Evolutionary conservation across 2,888 invertebrate species (phyloP).

Genomic region (Plagiodera versicolora): DNA sequence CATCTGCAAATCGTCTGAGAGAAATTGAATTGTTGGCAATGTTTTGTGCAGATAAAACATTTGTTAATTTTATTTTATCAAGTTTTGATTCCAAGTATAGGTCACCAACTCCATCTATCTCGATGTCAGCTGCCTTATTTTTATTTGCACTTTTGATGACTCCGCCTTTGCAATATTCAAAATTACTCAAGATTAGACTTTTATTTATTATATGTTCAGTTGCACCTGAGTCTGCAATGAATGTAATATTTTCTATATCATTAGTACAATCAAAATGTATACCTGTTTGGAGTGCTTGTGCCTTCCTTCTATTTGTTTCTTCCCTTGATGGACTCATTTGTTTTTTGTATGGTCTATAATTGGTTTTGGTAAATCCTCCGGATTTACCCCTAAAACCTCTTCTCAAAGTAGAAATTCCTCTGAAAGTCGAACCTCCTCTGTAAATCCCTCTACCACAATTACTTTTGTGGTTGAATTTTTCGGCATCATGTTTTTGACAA

Average conservation of each 20-base stretch:
- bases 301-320: no score
- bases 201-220: no score
- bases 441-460: not conserved
- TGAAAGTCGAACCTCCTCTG: no score
- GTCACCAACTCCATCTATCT: constrained; percentile 8
- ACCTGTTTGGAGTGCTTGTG: no score
- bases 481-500: not conserved
- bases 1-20: constrained; percentile 15
- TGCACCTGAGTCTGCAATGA: no score
- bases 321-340: not conserved
- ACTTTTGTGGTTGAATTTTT: not conserved
- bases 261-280: no score
- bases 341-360: not conserved
- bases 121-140: constrained; percentile 9
- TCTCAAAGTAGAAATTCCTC: not conserved
- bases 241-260: no score
- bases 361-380: not conserved
- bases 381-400: constrained; percentile 1
- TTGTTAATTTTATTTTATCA: constrained; percentile 7
- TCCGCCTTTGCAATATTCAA: not conserved
- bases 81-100: constrained; percentile 11
- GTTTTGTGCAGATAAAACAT: constrained; percentile 8
- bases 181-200: constrained; percentile 1
- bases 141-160: constrained; percentile 16
- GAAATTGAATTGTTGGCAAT: constrained; percentile 12